Base-by-base conservation (phyloP, 2,888 invertebrate genomes). In the Meloe dianella region DNA sequence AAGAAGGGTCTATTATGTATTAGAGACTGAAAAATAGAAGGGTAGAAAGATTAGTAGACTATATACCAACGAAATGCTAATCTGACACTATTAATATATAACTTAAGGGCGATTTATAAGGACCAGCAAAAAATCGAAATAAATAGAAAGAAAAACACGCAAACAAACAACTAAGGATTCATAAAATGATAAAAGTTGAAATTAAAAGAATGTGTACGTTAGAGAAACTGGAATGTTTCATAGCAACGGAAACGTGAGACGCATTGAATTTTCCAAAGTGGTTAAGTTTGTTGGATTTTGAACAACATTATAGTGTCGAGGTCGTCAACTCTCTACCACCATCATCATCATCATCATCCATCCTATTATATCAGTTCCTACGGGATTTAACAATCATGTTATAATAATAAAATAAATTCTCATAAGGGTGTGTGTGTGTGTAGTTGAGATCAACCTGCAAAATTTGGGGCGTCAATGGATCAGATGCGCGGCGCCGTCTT, bases 221-320 rank as follows among this genome's bases (percentile, higher is more conserved):
- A n/a, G 63, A 73, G 75, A 75, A 7, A 47, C 8, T 74, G 74
- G 76, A 80, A 77, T 77, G 78, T 78, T 79, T 79, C 78, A 81
- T 78, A 20, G 75, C 71, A 77, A 73, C 80, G 81, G 83, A 82
- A 83, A 82, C 83, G 81, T 81, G 81, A 79, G 78, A 75, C 79
- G 81, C 82, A 82, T 83, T 79, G 80, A 78, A 77, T 78, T 79
- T 79, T 76, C 75, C 71, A 83, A 83, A 82, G 80, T 80, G 80
- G 79, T 74, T 79, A 82, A 82, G 80, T 83, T 82, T 82, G 81
- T 82, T 82, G 79, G 77, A 75, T 79, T 81, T 80, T 74, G 75
- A 73, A 75, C 77, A 80, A 81, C 81, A 81, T 82, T 82, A 81
- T 81, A 81, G 77, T n/a, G n/a, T 76, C 65, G 73, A 74, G 77